Evolutionary conservation across 2,888 invertebrate species (phyloP), one percentile per base, ranked within the genome.

Genomic region (Temnothorax unifasciatus): DNA sequence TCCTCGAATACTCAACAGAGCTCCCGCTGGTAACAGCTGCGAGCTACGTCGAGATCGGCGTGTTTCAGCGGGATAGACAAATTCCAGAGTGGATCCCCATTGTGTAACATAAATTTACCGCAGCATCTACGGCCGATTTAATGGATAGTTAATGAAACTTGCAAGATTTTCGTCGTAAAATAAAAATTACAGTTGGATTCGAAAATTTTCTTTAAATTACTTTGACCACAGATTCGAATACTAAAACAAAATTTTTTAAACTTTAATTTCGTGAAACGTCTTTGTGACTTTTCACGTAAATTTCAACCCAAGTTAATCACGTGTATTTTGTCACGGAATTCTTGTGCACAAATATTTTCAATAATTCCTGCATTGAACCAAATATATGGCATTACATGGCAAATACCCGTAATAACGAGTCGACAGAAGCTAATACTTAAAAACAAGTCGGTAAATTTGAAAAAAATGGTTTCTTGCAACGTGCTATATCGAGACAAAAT

Each of bases 1-100:
- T 90, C 85, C 83, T 89, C 85, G 90, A 85, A 83, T 85, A 69
- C 57, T 82, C 57, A 87, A 73, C 41, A 74, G 88, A 86, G 83
- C 88, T 69, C 87, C 88, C 86, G 89, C 90, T 90, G 90, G 85
- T 87, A 90, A 87, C 88, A 88, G 85, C 89, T 87, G 88, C 85
- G 77, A 87, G 83, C 87, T 85, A 86, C 84, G 85, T 83, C 82
- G 84, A 86, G 85, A 75, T 84, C 88, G 59, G 82, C 88, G 81
- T 88, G 87, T 86, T 88, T 82, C 61, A 66, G 41, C 47, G 61
- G 79, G 71, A 88, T 79, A 87, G 86, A 89, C 86, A 90, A 90
- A 64, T 89, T n/a, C 74, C 64, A 9, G 15, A 66, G 83, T 68
- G 86, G 71, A 88, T 87, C 77, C 77, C 83, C 18, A 38, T 69